Conservation (phyloP, 2,797 vertebrate species). For the Pseudochaenichthys georgianus region DNA sequence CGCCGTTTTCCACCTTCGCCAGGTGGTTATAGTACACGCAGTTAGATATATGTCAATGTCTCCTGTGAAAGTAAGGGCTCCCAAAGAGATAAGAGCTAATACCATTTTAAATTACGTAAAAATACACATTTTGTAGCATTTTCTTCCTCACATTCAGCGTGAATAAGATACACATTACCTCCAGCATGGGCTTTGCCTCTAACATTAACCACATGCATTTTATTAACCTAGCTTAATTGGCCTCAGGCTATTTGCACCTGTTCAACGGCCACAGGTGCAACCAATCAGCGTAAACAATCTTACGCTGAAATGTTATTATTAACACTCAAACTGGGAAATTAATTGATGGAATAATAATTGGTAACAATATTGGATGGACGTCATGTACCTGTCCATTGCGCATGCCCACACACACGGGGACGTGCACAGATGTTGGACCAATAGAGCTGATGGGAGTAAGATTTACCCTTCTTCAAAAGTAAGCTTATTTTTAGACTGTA, state of each 20-base stretch:
- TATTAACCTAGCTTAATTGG: conserved; percentile 7
- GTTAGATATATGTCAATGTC: not conserved
- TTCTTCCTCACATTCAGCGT: not conserved
- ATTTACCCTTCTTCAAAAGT: not conserved
- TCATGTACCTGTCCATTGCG: conserved; percentile 69
- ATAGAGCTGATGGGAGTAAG: not conserved
- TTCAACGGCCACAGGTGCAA: conserved; percentile 8
- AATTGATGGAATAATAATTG: not conserved
- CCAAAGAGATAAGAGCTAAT: not conserved
- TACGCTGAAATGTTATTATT: not conserved
- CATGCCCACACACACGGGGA: conserved; percentile 54
- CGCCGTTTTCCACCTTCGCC: conserved; percentile 16
- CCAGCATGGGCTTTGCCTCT: not conserved
- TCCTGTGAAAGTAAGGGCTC: not conserved
- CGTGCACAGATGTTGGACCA: conserved; percentile 35
- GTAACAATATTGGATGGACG: conserved; percentile 27
- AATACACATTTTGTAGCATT: too few relatives aligned
- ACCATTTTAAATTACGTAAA: too few relatives aligned
- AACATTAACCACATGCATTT: not conserved
- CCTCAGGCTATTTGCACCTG: conserved; percentile 12
- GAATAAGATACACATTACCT: not conserved
- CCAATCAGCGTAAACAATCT: not conserved
- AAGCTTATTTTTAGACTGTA: not conserved
- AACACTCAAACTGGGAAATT: not conserved
- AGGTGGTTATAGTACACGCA: conserved; percentile 23